Percentiles rank a stretch among this genome's conserved stretches.
Conservation (phyloP, 1,140 invertebrate species). For the Coptotermes formosanus region DNA sequence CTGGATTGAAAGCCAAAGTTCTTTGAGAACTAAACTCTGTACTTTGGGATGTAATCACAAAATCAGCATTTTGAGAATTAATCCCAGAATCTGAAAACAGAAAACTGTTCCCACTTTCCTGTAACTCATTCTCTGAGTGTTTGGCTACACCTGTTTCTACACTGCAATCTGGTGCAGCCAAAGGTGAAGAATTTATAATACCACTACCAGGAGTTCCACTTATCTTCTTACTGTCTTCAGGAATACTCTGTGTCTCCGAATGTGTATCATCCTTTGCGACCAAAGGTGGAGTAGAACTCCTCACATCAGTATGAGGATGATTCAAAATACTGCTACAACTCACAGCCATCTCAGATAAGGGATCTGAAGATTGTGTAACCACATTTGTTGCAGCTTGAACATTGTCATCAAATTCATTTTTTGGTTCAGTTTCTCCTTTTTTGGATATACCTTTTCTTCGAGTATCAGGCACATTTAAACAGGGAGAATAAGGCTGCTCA, state of each 20-base stretch:
- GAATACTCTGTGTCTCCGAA: background rate
- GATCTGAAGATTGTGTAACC: background rate
- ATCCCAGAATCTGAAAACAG: background rate
- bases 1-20: background rate
- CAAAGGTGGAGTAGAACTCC: slow-evolving; percentile 22
- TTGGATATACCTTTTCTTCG: background rate
- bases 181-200: background rate
- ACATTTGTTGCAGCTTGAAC: background rate
- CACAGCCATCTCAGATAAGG: background rate
- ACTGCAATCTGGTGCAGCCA: background rate
- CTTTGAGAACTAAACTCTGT: background rate
- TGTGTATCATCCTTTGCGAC: background rate
- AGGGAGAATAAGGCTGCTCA: slow-evolving; percentile 26
- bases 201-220: background rate
- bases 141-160: background rate
- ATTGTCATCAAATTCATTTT: slow-evolving; percentile 9
- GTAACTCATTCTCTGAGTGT: background rate
- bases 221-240: background rate
- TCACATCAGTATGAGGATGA: background rate
- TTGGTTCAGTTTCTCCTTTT: background rate
- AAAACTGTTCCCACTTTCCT: background rate
- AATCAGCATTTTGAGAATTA: background rate
- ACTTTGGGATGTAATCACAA: background rate
- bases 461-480: background rate
- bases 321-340: background rate